Percentiles rank a stretch among this genome's conserved stretches.
Conservation (phyloP, 2,797 vertebrate genomes). For the Acanthurus lineatus region DNA sequence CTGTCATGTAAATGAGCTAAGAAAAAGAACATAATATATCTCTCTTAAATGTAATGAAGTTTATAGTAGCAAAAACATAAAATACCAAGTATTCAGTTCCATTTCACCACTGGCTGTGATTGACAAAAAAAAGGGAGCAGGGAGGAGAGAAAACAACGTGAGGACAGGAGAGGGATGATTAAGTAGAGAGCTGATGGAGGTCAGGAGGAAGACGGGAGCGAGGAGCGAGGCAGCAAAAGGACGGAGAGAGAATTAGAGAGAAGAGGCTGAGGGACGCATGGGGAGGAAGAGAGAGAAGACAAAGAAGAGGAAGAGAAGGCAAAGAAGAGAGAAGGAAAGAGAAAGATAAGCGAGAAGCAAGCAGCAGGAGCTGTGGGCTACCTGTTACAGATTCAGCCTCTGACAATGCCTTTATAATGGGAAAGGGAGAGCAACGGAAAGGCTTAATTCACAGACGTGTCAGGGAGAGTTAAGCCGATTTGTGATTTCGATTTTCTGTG, state of each 20-base stretch:
- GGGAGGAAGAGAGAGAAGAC: conserved; percentile 29
- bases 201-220: conserved; percentile 46
- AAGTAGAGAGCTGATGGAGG: conserved; percentile 67
- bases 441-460: conserved; percentile 85
- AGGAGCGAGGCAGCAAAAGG: conserved; percentile 15
- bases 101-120: conserved; percentile 28
- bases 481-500: conserved; percentile 85
- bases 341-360: conserved; percentile 34
- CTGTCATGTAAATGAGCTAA: neutral
- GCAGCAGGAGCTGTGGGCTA: conserved; percentile 75
- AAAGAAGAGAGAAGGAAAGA: conserved; percentile 18
- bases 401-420: conserved; percentile 83
- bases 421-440: conserved; percentile 80
- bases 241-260: conserved; percentile 40
- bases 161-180: conserved; percentile 63
- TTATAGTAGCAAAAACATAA: conserved; percentile 27
- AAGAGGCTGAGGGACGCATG: conserved; percentile 20
- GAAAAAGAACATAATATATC: conserved; percentile 1
- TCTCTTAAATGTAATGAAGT: conserved; percentile 9
- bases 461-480: conserved; percentile 85
- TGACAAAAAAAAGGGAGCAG: conserved; percentile 22
- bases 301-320: conserved; percentile 16
- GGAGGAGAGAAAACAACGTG: conserved; percentile 35
- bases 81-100: conserved; percentile 18
- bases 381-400: conserved; percentile 79